These are phyloP conservation scores for Syngnathoides biaculeatus DNA, from an alignment of 2,113 vertebrate genomes.

Conservation along the genomic window DNA sequence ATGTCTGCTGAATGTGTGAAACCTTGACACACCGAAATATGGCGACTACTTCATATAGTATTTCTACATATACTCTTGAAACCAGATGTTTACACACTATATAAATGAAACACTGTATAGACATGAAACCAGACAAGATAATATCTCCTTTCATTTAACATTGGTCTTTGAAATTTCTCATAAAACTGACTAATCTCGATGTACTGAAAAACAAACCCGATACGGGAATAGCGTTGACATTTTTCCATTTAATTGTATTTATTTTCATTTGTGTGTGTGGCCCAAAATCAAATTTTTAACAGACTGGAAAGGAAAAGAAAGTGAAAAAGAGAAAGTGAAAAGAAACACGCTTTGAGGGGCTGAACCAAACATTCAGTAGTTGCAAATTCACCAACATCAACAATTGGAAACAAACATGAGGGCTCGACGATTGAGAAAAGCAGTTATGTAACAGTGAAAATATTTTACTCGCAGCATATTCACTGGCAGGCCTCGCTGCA, in stretches of 20 bases:
- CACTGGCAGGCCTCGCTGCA: background rate
- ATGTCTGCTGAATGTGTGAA: too few relatives aligned
- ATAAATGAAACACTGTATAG: too few relatives aligned
- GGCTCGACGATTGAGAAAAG: slow-evolving; percentile 22
- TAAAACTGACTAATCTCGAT: too few relatives aligned
- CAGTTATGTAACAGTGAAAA: slow-evolving; percentile 15
- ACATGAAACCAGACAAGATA: too few relatives aligned
- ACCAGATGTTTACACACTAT: too few relatives aligned
- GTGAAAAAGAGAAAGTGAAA: background rate
- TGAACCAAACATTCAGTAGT: slow-evolving; percentile 34
- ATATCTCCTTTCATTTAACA: too few relatives aligned
- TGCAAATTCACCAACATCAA: slow-evolving; percentile 25
- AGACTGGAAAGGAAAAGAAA: background rate
- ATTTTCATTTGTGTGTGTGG: background rate
- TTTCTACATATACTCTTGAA: too few relatives aligned
- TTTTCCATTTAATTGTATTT: background rate
- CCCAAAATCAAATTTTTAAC: background rate
- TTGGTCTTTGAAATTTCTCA: too few relatives aligned
- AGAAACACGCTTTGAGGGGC: slow-evolving; percentile 3
- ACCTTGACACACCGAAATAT: too few relatives aligned
- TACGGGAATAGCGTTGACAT: too few relatives aligned
- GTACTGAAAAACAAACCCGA: too few relatives aligned
- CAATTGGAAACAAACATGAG: slow-evolving; percentile 35
- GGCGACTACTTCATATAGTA: too few relatives aligned
- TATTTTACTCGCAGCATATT: background rate